Evolutionary conservation across 1,140 invertebrate species (phyloP).

Genomic region (Drosophila busckii): DNA sequence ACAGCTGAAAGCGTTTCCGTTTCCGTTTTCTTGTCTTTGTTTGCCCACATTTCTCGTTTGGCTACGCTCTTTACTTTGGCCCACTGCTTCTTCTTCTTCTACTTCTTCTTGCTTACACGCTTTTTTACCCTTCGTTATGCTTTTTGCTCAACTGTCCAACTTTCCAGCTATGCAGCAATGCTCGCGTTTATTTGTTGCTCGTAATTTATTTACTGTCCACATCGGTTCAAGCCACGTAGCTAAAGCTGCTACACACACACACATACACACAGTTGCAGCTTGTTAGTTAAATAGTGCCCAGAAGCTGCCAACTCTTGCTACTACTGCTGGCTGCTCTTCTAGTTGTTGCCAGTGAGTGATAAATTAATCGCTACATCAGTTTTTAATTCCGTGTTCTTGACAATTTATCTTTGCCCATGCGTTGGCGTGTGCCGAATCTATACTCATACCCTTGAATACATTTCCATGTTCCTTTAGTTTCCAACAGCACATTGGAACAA

Average conservation of each 20-base stretch:
- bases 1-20: slow-evolving; percentile 74
- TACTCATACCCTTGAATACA: background rate
- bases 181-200: slow-evolving; percentile 77
- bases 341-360: slow-evolving; percentile 58
- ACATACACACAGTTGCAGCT: slow-evolving; percentile 39
- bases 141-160: background rate
- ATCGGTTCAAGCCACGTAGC: slow-evolving; percentile 37
- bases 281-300: slow-evolving; percentile 73
- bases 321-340: slow-evolving; percentile 8
- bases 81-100: too few relatives aligned
- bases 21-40: slow-evolving; percentile 75
- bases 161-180: slow-evolving; percentile 46
- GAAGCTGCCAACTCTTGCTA: slow-evolving; percentile 43
- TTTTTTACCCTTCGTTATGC: background rate
- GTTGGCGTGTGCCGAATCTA: slow-evolving; percentile 50
- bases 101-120: too few relatives aligned
- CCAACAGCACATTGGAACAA: slow-evolving; percentile 22
- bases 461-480: background rate
- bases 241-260: slow-evolving; percentile 5
- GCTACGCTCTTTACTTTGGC: slow-evolving; percentile 15
- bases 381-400: slow-evolving; percentile 78
- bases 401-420: slow-evolving; percentile 69
- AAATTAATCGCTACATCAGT: slow-evolving; percentile 79
- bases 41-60: slow-evolving; percentile 52
- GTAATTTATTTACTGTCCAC: slow-evolving; percentile 77